phyloP scores from a whole-genome alignment of 2,888 invertebrate species.

The Agrotis exclamationis region DNA sequence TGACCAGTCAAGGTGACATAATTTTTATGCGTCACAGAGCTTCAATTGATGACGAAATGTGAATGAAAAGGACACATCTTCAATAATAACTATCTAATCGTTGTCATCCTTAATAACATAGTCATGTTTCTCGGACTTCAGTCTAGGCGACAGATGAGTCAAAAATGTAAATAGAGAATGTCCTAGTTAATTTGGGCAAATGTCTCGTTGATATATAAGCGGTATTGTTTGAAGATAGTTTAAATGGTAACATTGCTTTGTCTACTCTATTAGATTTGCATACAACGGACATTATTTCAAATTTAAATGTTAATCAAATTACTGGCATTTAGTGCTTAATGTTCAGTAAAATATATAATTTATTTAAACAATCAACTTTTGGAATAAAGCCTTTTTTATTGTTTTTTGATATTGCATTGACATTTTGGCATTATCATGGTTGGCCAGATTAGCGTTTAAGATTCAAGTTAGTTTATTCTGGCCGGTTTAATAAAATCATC shows the following conservation, averaged over 20 bases:
- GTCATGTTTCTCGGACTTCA: neutral
- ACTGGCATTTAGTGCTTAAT: slow-evolving; percentile 62
- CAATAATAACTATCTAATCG: slow-evolving; percentile 7
- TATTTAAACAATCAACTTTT: slow-evolving; percentile 37
- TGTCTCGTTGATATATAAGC: slow-evolving; percentile 59
- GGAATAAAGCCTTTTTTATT: slow-evolving; percentile 27
- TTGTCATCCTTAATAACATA: slow-evolving; percentile 22
- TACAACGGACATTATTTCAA: slow-evolving; percentile 64
- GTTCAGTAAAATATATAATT: slow-evolving; percentile 52
- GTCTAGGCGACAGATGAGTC: slow-evolving; percentile 22
- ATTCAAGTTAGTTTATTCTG: no score
- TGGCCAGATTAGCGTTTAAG: neutral
- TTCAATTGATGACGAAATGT: slow-evolving; percentile 11
- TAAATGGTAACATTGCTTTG: slow-evolving; percentile 67
- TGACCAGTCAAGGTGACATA: slow-evolving; percentile 9
- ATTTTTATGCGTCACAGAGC: slow-evolving; percentile 5
- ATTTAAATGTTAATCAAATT: slow-evolving; percentile 68
- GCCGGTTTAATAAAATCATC: no score
- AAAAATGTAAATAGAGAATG: slow-evolving; percentile 50
- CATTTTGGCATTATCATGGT: neutral
- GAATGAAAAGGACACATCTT: neutral
- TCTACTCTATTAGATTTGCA: slow-evolving; percentile 64
- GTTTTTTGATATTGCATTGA: slow-evolving; percentile 8
- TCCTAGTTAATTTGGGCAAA: slow-evolving; percentile 60
- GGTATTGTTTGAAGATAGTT: slow-evolving; percentile 67